Base-by-base conservation (phyloP, 2,888 invertebrate genomes). In the Nowickia ferox region DNA sequence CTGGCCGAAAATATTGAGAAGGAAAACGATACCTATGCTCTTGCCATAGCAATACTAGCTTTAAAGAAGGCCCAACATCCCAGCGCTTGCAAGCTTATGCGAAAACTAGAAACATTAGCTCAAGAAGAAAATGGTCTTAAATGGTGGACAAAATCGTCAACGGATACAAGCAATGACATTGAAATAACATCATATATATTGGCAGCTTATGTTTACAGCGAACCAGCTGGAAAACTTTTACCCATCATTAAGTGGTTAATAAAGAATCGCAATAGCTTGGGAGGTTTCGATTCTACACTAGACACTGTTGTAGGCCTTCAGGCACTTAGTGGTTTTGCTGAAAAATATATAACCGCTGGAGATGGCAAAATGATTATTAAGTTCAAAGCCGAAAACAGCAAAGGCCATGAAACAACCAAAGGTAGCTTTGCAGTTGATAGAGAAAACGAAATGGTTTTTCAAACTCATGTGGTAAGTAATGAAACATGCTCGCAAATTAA, bases 131-230 rank as follows among this genome's bases (percentile, higher is more conserved):
- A 88, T 11, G 96, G 95, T 66, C 94, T 94, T 88, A 95, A 96
- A 89, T 98, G 97, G 97, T 95, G 95, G 80, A 95, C 96, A 82
- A 92, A 93, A 13, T 57, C 48, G 30, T 84, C 81, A 38, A 93
- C 93, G 87, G 92, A 95, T 84, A 95, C 95, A 84, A 95, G 96
- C 55, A 95, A 96, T 1, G 92, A 92, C 88, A 93, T 98, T 6
- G 97, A 97, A 92, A 97, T 97, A 88, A 98, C 98, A 0, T 95
- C 98, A 0, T 99, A 98, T 92, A 96, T 96, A 0, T 93, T 99
- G 78, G 93, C 98, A 77, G 95, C 97, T 0, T 90, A 95, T 15
- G 94, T 94, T 78, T 92, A 92, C 5, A 93, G 93, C 80, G 87
- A 87, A 69, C 38, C 61, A 42, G 89, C 90, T 3, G 90, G 90